Evolutionary conservation across 2,888 invertebrate species (phyloP).

Genomic region (Mycalesis mineus): DNA sequence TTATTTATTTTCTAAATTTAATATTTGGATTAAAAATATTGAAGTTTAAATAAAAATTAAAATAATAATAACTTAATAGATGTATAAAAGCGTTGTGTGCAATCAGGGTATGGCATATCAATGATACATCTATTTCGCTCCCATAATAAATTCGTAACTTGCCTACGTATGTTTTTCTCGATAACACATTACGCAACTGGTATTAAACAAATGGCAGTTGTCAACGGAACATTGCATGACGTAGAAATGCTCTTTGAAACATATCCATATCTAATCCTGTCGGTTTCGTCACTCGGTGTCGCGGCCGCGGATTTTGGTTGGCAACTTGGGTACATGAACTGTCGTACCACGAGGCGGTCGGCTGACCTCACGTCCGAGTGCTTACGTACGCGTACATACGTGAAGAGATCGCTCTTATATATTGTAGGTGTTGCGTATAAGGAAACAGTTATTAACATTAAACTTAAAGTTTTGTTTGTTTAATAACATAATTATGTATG

Average conservation of each 20-base stretch:
- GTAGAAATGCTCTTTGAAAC: background rate
- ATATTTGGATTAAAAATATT: too few relatives aligned
- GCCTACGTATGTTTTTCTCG: background rate
- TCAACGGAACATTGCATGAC: background rate
- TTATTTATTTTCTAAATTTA: too few relatives aligned
- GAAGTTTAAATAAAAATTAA: too few relatives aligned
- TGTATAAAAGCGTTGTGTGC: too few relatives aligned
- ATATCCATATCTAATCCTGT: conserved; percentile 5
- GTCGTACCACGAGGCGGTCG: conserved; percentile 31
- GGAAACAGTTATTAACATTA: too few relatives aligned
- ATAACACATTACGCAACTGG: background rate
- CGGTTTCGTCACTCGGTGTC: conserved; percentile 9
- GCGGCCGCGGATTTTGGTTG: conserved; percentile 45
- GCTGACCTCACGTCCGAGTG: conserved; percentile 22
- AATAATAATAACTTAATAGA: too few relatives aligned
- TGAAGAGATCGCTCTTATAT: background rate
- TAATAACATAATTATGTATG: too few relatives aligned
- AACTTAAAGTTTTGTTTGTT: too few relatives aligned
- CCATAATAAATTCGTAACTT: background rate
- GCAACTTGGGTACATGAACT: conserved; percentile 41
- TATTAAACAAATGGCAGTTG: background rate
- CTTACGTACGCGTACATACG: background rate
- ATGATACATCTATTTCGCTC: background rate
- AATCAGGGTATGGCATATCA: too few relatives aligned
- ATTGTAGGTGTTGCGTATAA: too few relatives aligned